Evolutionary conservation across 2,113 vertebrate genomes (phyloP).

Genomic region (Gymnarchus niloticus): DNA sequence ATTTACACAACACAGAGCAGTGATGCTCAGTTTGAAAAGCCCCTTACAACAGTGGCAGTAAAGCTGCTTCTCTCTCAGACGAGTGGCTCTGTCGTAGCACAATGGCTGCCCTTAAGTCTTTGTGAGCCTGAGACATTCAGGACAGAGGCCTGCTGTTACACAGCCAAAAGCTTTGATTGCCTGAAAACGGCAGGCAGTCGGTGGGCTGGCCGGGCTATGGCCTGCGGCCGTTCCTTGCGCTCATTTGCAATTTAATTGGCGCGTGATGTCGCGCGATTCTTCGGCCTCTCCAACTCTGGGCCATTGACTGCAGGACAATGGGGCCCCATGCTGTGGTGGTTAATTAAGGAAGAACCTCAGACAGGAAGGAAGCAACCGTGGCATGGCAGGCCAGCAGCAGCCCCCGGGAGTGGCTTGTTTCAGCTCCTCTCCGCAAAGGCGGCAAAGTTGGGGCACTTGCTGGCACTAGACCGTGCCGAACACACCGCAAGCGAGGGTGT

Average conservation of each 20-base stretch:
- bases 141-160: not conserved
- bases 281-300: not conserved
- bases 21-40: too few species aligned
- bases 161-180: not conserved
- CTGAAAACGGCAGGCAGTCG: not conserved
- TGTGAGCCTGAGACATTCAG: not conserved
- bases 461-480: not conserved
- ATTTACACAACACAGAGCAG: not conserved
- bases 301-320: not conserved
- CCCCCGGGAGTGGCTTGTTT: not conserved
- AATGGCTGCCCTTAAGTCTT: not conserved
- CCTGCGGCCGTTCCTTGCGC: not conserved
- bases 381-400: not conserved
- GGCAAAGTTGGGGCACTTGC: not conserved
- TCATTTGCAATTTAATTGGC: slow-evolving; percentile 8
- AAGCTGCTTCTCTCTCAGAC: not conserved
- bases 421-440: not conserved
- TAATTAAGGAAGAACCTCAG: slow-evolving; percentile 11
- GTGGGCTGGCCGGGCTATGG: not conserved
- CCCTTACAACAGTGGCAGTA: not conserved
- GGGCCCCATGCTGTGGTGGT: not conserved
- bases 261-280: not conserved
- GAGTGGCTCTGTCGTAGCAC: not conserved
- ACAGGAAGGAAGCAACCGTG: not conserved
- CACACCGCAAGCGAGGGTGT: not conserved